phyloP scores from a whole-genome alignment of 1,140 invertebrate genomes.

The Drosophila elegans region DNA sequence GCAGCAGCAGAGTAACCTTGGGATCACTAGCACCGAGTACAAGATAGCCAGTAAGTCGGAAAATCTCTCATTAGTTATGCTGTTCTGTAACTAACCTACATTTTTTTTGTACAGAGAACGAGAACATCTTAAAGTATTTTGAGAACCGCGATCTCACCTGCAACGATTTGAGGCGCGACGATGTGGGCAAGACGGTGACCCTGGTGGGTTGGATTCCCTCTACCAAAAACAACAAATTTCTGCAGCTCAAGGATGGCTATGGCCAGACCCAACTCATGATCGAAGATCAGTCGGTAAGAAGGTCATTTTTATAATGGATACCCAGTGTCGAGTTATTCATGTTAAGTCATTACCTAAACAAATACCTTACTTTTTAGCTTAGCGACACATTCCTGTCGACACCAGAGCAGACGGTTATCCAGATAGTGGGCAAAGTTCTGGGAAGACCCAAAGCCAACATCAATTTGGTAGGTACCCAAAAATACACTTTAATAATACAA shows the following conservation, averaged over 20 bases:
- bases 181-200: constrained; percentile 88
- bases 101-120: constrained; percentile 61
- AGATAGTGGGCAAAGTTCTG: constrained; percentile 81
- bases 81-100: background rate
- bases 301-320: too few relatives aligned
- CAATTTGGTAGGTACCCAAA: constrained; percentile 60
- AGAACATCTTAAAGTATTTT: constrained; percentile 85
- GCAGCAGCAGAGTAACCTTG: constrained; percentile 65
- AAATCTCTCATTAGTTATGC: background rate
- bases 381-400: constrained; percentile 73
- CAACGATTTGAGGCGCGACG: constrained; percentile 87
- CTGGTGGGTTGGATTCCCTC: constrained; percentile 92
- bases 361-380: constrained; percentile 36
- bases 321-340: too few relatives aligned
- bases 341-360: background rate
- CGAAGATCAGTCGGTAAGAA: constrained; percentile 84
- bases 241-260: constrained; percentile 90
- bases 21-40: constrained; percentile 84
- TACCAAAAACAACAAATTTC: constrained; percentile 87
- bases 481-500: background rate
- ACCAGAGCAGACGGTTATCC: constrained; percentile 72
- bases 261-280: constrained; percentile 90
- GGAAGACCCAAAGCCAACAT: constrained; percentile 77
- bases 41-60: constrained; percentile 76
- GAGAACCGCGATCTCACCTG: constrained; percentile 89